These are phyloP conservation scores for Bombus vancouverensis DNA, from an alignment of 1,140 invertebrate genomes.

Conservation along the genomic window DNA sequence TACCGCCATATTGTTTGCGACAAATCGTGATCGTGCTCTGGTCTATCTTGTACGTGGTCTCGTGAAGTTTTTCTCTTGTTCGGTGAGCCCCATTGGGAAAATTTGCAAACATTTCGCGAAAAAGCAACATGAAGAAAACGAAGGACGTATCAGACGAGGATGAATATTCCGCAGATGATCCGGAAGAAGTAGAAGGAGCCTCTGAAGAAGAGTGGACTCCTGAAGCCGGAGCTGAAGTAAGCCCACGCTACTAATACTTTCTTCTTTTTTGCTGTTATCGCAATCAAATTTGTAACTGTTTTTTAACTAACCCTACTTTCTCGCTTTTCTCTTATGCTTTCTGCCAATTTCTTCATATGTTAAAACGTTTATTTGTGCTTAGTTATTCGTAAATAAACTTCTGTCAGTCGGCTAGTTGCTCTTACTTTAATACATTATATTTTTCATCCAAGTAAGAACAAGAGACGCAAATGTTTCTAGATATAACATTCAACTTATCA, in stretches of 20 bases:
- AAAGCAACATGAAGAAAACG: constrained; percentile 79
- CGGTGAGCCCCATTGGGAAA: constrained; percentile 31
- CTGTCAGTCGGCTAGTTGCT: constrained; percentile 15
- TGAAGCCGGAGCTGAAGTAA: constrained; percentile 76
- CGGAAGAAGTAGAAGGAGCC: constrained; percentile 80
- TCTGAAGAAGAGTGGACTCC: constrained; percentile 81
- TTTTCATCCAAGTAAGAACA: neutral
- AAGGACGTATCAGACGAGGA: constrained; percentile 81
- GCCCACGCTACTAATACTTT: constrained; percentile 52
- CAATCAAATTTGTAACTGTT: neutral
- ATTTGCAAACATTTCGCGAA: constrained; percentile 79
- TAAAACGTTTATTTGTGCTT: neutral
- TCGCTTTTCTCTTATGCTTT: neutral
- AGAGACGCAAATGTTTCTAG: neutral
- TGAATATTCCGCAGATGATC: constrained; percentile 81
- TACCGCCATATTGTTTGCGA: constrained; percentile 77
- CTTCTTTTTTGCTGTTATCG: neutral
- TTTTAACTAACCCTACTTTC: neutral
- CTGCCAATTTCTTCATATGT: neutral
- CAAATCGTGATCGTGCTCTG: constrained; percentile 49
- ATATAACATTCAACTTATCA: neutral
- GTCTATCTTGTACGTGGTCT: constrained; percentile 21
- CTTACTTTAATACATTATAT: neutral
- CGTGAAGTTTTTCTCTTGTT: constrained; percentile 41
- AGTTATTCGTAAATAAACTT: constrained; percentile 16